Conservation (phyloP, 2,113 vertebrate species). For the Phalacrocorax pelagicus region DNA sequence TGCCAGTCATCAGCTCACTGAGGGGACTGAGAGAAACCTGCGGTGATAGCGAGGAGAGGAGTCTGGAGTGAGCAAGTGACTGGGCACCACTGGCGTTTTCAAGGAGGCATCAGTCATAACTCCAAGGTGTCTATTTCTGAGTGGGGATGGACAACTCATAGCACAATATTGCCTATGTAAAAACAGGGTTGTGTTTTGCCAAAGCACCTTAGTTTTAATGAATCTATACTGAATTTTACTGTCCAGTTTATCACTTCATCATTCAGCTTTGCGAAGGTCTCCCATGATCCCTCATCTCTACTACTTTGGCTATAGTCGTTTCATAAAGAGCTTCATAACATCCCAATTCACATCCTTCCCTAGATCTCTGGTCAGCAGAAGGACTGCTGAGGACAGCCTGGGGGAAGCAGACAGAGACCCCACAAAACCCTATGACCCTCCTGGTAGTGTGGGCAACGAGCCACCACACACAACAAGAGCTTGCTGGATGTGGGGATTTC, state of each 20-base stretch:
- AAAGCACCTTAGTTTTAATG: neutral
- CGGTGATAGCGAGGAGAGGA: too few relatives aligned
- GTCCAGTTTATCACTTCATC: neutral
- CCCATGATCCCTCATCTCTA: neutral
- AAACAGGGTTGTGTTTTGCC: neutral
- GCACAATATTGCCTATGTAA: neutral
- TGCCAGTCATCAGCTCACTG: accelerated
- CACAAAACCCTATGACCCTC: neutral
- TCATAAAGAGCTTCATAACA: neutral
- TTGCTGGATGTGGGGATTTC: neutral
- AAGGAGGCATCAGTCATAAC: neutral
- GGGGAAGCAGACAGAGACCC: neutral
- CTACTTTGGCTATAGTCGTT: neutral
- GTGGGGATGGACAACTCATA: neutral
- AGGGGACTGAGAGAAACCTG: neutral
- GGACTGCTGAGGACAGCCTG: neutral
- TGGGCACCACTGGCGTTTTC: neutral
- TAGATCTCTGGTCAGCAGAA: too few relatives aligned
- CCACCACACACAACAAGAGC: neutral
- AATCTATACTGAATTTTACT: neutral
- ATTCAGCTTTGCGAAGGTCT: neutral
- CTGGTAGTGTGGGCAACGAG: neutral
- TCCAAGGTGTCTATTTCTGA: neutral
- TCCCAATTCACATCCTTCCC: neutral
- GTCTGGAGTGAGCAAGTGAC: neutral